Evolutionary conservation across 2,113 vertebrate species (phyloP).

Genomic region (Nipponia nippon): DNA sequence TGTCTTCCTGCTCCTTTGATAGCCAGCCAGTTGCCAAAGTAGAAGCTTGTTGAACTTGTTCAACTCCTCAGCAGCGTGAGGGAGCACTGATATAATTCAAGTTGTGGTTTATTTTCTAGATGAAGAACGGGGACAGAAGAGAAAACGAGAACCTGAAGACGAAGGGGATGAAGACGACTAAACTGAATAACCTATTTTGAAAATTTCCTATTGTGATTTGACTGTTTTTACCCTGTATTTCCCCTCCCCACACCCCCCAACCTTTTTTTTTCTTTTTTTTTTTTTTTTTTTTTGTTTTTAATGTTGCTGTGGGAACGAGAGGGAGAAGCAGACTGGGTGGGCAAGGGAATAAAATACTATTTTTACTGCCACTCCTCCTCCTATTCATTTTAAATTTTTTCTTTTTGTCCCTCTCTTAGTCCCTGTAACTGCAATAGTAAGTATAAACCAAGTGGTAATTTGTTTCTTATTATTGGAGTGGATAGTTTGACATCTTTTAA

Average conservation of each 20-base stretch:
- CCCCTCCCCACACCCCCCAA: slow-evolving; percentile 51
- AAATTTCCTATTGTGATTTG: slow-evolving; percentile 86
- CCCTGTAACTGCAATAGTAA: slow-evolving; percentile 60
- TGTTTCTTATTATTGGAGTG: slow-evolving; percentile 47
- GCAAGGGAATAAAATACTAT: slow-evolving; percentile 77
- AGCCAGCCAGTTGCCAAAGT: neutral
- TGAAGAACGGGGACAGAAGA: slow-evolving; percentile 89
- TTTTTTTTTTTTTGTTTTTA: slow-evolving; percentile 50
- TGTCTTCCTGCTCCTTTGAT: neutral
- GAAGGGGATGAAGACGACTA: slow-evolving; percentile 94
- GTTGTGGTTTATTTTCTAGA: slow-evolving; percentile 63
- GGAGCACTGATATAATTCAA: neutral
- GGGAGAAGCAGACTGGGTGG: slow-evolving; percentile 76
- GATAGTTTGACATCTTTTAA: neutral
- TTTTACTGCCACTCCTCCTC: slow-evolving; percentile 78
- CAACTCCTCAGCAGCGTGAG: neutral
- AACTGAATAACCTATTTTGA: slow-evolving; percentile 73
- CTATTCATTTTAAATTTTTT: slow-evolving; percentile 56
- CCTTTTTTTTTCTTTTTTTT: slow-evolving; percentile 1
- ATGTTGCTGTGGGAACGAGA: slow-evolving; percentile 86
- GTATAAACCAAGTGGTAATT: slow-evolving; percentile 57
- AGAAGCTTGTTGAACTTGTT: neutral
- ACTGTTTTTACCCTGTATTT: slow-evolving; percentile 88
- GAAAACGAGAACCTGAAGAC: slow-evolving; percentile 94
- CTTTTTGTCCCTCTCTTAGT: slow-evolving; percentile 59